Evolutionary conservation across 2,797 vertebrate species (phyloP).

Genomic region (Crotalus adamanteus): DNA sequence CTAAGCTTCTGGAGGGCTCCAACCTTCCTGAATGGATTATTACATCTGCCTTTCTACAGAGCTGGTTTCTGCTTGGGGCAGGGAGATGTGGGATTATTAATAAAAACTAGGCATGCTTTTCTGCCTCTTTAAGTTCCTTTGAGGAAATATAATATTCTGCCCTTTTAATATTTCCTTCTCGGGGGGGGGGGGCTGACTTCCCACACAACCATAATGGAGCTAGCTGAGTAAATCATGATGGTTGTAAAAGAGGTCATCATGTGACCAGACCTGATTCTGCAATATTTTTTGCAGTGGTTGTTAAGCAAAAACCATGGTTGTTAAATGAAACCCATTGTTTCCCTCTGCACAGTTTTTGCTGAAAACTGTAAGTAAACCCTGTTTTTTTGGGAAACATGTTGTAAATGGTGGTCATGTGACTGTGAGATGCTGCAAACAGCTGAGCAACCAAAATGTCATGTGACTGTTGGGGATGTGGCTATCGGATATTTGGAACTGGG

Average conservation of each 20-base stretch:
- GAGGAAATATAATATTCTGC: no score
- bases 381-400: not conserved
- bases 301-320: not conserved
- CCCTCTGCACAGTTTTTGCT: not conserved
- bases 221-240: not conserved
- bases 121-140: no score
- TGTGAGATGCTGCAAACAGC: not conserved
- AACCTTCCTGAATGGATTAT: no score
- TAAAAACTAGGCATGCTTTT: no score
- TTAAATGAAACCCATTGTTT: not conserved
- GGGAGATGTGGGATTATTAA: no score
- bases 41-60: no score
- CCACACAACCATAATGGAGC: not conserved
- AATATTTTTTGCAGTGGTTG: not conserved
- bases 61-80: no score
- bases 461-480: not conserved
- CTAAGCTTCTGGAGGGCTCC: no score
- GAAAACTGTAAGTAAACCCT: not conserved
- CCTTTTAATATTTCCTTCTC: no score
- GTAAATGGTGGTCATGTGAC: not conserved
- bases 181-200: no score
- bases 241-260: not conserved
- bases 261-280: not conserved
- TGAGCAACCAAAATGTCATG: not conserved
- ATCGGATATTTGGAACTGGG: not conserved